Evolutionary conservation across 2,113 vertebrate genomes (phyloP).

Genomic region (Lates calcarifer): DNA sequence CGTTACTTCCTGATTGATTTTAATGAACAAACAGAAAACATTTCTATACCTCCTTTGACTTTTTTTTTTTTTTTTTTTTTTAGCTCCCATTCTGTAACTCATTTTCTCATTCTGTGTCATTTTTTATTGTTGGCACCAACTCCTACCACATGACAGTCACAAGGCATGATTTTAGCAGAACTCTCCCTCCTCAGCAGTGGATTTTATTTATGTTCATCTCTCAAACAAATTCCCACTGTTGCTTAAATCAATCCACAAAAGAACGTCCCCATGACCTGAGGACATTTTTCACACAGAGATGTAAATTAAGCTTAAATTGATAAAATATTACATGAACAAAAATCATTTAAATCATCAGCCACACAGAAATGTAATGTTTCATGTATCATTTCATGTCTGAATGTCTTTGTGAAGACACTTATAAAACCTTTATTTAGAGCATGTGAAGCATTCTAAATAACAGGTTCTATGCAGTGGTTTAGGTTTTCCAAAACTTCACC

Average conservation of each 20-base stretch:
- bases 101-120: too few relatives aligned
- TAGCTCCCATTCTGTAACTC: conserved; percentile 22
- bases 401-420: neutral
- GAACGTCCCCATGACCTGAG: conserved; percentile 19
- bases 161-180: conserved; percentile 61
- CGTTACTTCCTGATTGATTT: neutral
- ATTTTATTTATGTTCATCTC: conserved; percentile 68
- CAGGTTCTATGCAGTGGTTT: neutral
- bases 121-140: conserved; percentile 49
- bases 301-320: conserved; percentile 12
- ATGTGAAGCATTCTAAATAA: neutral
- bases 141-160: conserved; percentile 80
- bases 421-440: neutral
- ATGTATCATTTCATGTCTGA: neutral
- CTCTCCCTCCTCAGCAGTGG: conserved; percentile 43
- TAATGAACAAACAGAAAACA: neutral
- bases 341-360: conserved; percentile 6
- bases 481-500: conserved; percentile 7
- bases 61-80: conserved; percentile 1
- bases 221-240: conserved; percentile 55
- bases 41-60: conserved; percentile 34
- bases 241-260: conserved; percentile 40
- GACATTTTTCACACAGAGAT: conserved; percentile 32
- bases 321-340: conserved; percentile 8
- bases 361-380: neutral